Evolutionary conservation across 2,797 vertebrate genomes (phyloP).

Genomic region (Gallinago stenura): DNA sequence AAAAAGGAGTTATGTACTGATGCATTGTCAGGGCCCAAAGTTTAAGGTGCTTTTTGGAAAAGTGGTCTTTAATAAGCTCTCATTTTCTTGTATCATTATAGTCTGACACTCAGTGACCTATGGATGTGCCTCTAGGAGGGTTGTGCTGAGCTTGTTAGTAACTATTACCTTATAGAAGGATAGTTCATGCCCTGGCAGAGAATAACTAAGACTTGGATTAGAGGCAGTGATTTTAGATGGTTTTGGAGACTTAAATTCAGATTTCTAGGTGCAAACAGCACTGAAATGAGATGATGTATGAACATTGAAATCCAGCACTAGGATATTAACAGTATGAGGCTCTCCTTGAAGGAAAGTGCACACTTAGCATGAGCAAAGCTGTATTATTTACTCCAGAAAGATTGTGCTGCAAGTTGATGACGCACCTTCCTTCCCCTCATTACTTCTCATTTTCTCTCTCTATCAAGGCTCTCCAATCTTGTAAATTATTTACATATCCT

Average conservation of each 20-base stretch:
- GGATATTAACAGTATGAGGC: neutral
- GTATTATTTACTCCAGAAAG: neutral
- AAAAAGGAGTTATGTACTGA: neutral
- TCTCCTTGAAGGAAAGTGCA: neutral
- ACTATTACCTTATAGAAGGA: neutral
- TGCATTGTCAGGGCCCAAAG: neutral
- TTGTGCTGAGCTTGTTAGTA: neutral
- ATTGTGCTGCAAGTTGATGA: neutral
- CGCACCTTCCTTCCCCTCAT: neutral
- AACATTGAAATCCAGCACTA: neutral
- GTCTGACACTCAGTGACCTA: neutral
- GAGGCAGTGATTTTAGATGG: neutral
- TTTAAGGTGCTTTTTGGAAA: neutral
- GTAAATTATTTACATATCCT: neutral
- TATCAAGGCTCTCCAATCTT: neutral
- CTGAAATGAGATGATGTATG: neutral
- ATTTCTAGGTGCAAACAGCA: neutral
- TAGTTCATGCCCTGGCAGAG: neutral
- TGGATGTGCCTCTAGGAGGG: neutral
- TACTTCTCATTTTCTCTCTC: conserved; percentile 34
- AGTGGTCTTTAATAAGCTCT: neutral
- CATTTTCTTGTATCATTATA: neutral
- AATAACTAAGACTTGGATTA: neutral
- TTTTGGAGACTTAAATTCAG: neutral
- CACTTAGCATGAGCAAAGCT: neutral